Base-by-base conservation (phyloP, 1,140 invertebrate species). In the Drosophila punjabiensis region DNA sequence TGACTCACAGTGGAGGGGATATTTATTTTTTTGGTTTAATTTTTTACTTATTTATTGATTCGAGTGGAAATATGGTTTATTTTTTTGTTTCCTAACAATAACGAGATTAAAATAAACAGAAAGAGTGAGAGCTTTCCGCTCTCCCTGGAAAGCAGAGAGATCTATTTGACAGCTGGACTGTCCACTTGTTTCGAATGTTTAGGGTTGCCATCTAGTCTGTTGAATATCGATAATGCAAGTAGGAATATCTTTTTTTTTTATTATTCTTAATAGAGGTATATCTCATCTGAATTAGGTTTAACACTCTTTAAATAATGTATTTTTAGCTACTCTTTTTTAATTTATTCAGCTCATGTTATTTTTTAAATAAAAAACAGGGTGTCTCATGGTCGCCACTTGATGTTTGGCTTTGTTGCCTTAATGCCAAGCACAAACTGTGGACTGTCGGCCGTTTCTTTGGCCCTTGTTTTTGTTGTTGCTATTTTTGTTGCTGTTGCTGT, bases 401-500 rank as follows among this genome's bases (percentile, higher is more conserved):
- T 39, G 20, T 39, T 47, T 47, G 59, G 32, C 6, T 58, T 58
- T 79, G 48, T 56, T 73, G 66, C 80, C 74, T 89, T 84, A 89
- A 84, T 85, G 78, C 74, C 77, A 66, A 89, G 81, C 78, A 75
- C 62, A 65, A 88, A 69, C 81, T 61, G 77, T 65, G 58, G 65
- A 50, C 58, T 53, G 60, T 58, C 60, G 69, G 75, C 75, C 60
- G 63, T 80, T 84, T 84, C 82, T 81, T 84, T 84, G 82, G 55
- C 14, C 35, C 55, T 58, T 37, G 35, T 28, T 58, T 20, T 35
- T 55, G 52, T 14, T 82, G 61, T 35, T 61, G 58, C 30, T 66
- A 35, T 33, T 69, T 16, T 48, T 76, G 53, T 24, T 20, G 69
- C 14, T 63, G 13, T 2, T 58, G 58, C 14, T 56, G 43, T 10